Base-by-base conservation (phyloP, 2,797 vertebrate species). In the Sebastes minor region DNA sequence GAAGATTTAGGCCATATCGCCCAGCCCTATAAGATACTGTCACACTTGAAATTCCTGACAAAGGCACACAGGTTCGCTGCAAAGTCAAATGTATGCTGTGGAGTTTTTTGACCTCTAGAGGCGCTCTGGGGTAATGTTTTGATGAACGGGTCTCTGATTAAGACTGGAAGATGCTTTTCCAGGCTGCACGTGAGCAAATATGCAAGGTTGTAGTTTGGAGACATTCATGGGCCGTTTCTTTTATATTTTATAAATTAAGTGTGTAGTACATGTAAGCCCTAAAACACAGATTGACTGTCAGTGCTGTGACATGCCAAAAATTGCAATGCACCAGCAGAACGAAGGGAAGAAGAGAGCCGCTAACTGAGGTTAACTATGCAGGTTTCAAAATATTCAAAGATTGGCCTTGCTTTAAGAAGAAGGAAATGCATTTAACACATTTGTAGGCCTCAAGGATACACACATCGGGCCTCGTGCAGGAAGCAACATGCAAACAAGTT, bases 41-140 rank as follows among this genome's bases (percentile, higher is more conserved):
- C 33, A 68, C 10, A 52, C 2, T n/a, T 78, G 1, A 13, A 9
- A 56, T 28, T 42, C 2, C 10, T 16, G 9, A 69, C 2, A 0
- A 14, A 14, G 33, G 33, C 33, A 62, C 38, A 32, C 9, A 33
- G 14, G 12, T 32, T 9, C 32, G 22, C 30, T 75, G 69, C 42
- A 65, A 74, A 67, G 49, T 59, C 20, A 11, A 85, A 77, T 18
- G 27, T 52, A 6, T 9, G 12, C 7, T 56, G 11, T 66, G 6
- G 2, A 61, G 38, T 22, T 64, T 70, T 68, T 69, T 71, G 52
- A 49, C 66, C 71, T 70, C 53, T 38, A 32, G 33, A 55, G 70
- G 70, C 28, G 7, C 28, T 18, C 1, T 22, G 20, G 33, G 22
- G 6, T 13, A 65, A 12, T 8, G 12, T 42, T 55, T 42, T 22